Evolutionary conservation across 2,888 invertebrate species (phyloP), one percentile per base, ranked within the genome.

Genomic region (Xylophagus ater): DNA sequence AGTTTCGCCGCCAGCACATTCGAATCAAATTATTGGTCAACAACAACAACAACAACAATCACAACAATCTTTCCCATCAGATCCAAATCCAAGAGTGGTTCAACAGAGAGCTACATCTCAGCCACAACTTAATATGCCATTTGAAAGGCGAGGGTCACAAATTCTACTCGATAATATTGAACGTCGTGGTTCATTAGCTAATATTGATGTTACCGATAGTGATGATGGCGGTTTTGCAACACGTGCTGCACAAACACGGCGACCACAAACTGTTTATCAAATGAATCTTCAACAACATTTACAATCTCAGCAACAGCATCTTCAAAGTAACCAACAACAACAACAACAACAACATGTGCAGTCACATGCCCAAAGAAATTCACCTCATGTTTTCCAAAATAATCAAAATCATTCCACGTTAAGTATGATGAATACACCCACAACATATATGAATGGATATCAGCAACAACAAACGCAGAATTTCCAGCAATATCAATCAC

Each of bases 161-260:
- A 31, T 26, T 9, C 24, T 44, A 3, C 13, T 46, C 15, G 45
- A 48, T 17, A 45, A 42, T 23, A 18, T 35, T 7, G 47, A 47
- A 53, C 48, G 76, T 51, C 61, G 76, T 50, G 74, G 74, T 40
- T 76, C 76, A 0, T 70, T 76, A 42, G 72, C 74, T 0, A 77
- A 76, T 49, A 65, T 77, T 14, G 62, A 63, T 42, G 62, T 72
- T 51, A 62, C 73, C 34, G 73, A 73, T 53, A 73, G 73, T 8
- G 73, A 74, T 45, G 74, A 76, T 45, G 76, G 76, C 3, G 76
- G 76, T 2, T 76, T 76, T 49, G 59, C 42, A 8, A 37, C 43
- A 35, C 41, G 42, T 19, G 29, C 33, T 9, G n/a, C n/a, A n/a
- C n/a, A n/a, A n/a, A 31, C 34, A n/a, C 41, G 47, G 20, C 43